Base-by-base conservation (phyloP, 2,888 invertebrate species). In the Cheilosia impressa region DNA sequence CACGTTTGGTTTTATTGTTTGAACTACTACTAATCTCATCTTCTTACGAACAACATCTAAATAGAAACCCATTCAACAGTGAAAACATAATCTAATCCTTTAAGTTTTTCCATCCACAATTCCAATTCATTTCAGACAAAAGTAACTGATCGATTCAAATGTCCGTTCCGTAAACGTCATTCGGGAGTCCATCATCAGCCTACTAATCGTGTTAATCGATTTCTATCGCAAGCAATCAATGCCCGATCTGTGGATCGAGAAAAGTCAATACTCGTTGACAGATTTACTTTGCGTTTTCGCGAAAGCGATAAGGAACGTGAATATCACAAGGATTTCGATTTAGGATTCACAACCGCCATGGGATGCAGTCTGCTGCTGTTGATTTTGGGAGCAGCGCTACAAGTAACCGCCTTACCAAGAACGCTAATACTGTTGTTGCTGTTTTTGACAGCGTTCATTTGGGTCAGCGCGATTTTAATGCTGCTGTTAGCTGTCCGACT, bases 181-280 rank as follows among this genome's bases (percentile, higher is more conserved):
- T 96, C 96, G 88, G 96, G 96, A 91, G 95, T 96, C 87, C 96
- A 96, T 92, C 96, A 97, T 93, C 97, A 97, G 93, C 97, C 97
- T 43, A 96, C 96, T 45, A 98, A 97, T 93, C 95, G 98, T 88
- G 97, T 98, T 78, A 98, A 98, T 94, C 97, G 97, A 92, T 97
- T 96, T 93, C 94, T 98, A 89, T 96, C 97, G 81, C 97, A 97
- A 93, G 97, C 97, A 38, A 97, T 98, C 89, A 97, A 97, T 91
- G 97, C 97, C 41, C 94, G 98, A 87, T 97, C 97, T 90, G 97
- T 98, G 82, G 97, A 98, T 91, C 94, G 97, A 80, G 97, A 98
- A 92, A 98, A 98, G 93, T 96, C 96, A 24, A 96, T 96, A 65
- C 97, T 98, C 90, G 97, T 98, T 66, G 97, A 97, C 91, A 94